These are phyloP conservation scores for Rhinichthys klamathensis DNA, from an alignment of 2,113 vertebrate species.

Conservation along the genomic window DNA sequence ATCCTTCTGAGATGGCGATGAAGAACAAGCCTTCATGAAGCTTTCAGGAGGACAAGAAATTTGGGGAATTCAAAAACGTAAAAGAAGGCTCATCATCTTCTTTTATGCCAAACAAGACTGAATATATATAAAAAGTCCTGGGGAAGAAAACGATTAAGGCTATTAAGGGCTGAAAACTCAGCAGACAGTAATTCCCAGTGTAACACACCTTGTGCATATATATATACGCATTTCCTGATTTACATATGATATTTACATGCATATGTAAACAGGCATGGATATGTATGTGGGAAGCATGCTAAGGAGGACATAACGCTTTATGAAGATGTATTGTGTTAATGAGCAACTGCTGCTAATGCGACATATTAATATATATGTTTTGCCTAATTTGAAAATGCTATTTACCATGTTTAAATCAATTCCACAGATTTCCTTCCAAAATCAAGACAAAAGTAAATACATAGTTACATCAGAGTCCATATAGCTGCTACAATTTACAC, in stretches of 20 bases:
- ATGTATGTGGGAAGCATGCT: constrained; percentile 58
- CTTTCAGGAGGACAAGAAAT: constrained; percentile 54
- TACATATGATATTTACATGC: constrained; percentile 61
- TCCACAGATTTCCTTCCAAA: not conserved
- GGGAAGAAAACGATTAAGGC: constrained; percentile 16
- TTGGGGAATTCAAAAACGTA: constrained; percentile 50
- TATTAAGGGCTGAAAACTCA: not conserved
- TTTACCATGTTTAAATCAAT: not conserved
- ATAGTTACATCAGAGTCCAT: too few relatives aligned
- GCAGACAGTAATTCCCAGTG: not conserved
- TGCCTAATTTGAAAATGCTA: not conserved
- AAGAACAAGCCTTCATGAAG: constrained; percentile 59
- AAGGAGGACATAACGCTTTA: constrained; percentile 54
- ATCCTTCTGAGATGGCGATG: constrained; percentile 50
- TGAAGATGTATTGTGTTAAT: constrained; percentile 34
- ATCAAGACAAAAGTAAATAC: too few relatives aligned
- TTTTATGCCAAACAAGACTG: constrained; percentile 59
- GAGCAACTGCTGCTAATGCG: not conserved
- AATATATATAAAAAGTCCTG: constrained; percentile 60
- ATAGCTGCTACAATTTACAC: not conserved
- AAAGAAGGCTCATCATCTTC: constrained; percentile 59
- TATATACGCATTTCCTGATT: constrained; percentile 51
- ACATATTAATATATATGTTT: not conserved
- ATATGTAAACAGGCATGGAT: constrained; percentile 69
- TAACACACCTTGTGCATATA: not conserved